Evolutionary conservation across 2,797 vertebrate species (phyloP), one percentile per base, ranked within the genome.

Genomic region (Oryzias sinensis): DNA sequence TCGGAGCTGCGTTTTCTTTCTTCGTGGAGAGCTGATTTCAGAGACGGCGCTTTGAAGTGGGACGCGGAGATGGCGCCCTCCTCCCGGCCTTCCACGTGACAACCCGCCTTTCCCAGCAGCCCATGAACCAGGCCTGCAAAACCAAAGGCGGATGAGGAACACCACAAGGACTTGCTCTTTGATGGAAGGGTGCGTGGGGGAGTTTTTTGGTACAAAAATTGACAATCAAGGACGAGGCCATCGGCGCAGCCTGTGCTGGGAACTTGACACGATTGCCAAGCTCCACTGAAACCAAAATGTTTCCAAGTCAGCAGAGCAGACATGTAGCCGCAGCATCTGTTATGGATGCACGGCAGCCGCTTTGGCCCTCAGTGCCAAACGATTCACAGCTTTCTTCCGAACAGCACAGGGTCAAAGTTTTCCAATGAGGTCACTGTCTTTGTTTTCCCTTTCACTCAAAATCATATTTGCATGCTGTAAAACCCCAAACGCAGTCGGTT

Each of bases 111-210:
- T 66, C 55, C 65, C 77, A 83, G 82, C 86, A 78, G 81, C 59
- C 76, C 59, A 1, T 59, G 49, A 65, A 59, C 68, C 79, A 50
- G 63, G 64, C 65, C 70, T 4, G 56, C 65, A 58, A 68, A 80
- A 77, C 71, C 68, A 67, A 81, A 79, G 79, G 74, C 65, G 37
- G 54, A 83, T 83, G 83, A 86, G 80, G 84, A 88, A 88, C 75
- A 50, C 68, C 71, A 58, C 82, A 83, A 87, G 82, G 83, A 85
- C 86, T 82, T 87, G 74, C 80, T 80, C 86, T 88, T 89, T 88
- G 80, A 86, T 85, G 82, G 83, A 80, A 79, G 76, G 59, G 59
- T 70, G 60, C 77, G 72, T 77, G 79, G 68, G 82, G 71, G 83
- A 68, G 69, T 67, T 60, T 18, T 66, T 64, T 75, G 82, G 79